Conservation (phyloP, 2,113 vertebrate genomes). For the Pomatorhinus ruficollis region DNA sequence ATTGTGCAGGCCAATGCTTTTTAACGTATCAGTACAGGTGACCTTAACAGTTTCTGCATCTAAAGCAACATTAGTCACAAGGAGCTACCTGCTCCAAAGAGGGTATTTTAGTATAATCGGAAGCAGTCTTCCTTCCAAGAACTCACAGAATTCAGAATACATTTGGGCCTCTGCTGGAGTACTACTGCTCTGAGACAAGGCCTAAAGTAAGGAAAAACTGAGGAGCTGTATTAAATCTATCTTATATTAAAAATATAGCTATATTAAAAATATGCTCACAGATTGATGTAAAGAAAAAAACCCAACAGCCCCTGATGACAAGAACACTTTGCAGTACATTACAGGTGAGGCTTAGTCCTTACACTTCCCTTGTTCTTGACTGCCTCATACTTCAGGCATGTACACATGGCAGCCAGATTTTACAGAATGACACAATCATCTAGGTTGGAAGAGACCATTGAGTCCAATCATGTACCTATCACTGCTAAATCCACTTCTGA, state of each 20-base stretch:
- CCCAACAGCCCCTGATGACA: fast-evolving
- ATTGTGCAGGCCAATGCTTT: not conserved
- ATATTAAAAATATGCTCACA: not conserved
- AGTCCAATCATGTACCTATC: not conserved
- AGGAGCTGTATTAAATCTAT: not conserved
- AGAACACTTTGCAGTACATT: not conserved
- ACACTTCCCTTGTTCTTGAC: not conserved
- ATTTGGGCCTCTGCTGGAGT: not conserved
- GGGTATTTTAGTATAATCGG: not conserved
- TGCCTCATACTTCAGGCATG: not conserved
- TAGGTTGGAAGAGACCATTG: not conserved
- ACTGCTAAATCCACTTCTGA: not conserved
- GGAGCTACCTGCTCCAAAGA: not conserved
- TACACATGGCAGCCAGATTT: not conserved
- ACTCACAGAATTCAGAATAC: not conserved
- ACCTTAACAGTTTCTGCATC: not conserved
- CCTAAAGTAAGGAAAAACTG: not conserved
- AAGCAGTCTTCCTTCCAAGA: not conserved
- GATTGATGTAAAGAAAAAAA: not conserved
- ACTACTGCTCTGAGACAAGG: not conserved
- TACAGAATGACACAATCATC: not conserved
- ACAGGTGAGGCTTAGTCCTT: not conserved
- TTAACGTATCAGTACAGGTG: not conserved
- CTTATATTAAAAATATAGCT: not conserved
- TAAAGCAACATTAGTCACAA: not conserved